Evolutionary conservation across 2,113 vertebrate genomes (phyloP).

Genomic region (Eubucco bourcierii): DNA sequence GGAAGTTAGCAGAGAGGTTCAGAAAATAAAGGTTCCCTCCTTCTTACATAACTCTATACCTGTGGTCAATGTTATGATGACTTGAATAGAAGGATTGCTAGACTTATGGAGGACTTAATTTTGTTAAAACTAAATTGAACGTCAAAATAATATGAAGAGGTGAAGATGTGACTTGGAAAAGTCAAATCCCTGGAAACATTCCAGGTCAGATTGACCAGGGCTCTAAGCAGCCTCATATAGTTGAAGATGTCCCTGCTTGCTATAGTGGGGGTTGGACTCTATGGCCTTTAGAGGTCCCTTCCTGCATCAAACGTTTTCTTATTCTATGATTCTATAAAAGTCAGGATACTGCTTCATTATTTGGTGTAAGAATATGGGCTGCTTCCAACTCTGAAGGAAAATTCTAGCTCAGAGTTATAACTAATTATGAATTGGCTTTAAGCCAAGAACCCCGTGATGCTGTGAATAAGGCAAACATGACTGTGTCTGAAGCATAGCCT

Average conservation of each 20-base stretch:
- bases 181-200: neutral
- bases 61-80: neutral
- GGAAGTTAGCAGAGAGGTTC: neutral
- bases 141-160: neutral
- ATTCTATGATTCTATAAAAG: no score
- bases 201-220: no score
- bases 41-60: neutral
- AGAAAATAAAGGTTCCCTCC: neutral
- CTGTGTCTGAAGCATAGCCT: neutral
- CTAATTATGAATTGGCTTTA: neutral
- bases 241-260: no score
- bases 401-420: neutral
- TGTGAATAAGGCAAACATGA: neutral
- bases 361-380: neutral
- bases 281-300: no score
- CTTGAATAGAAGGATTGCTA: neutral
- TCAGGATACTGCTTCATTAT: neutral
- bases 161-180: neutral
- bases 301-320: no score
- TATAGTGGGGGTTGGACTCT: no score
- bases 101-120: neutral
- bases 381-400: neutral
- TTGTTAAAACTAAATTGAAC: neutral
- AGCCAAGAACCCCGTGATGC: neutral
- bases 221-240: no score